Conservation (phyloP, 2,888 invertebrate species). For the Abrostola triplasia region DNA sequence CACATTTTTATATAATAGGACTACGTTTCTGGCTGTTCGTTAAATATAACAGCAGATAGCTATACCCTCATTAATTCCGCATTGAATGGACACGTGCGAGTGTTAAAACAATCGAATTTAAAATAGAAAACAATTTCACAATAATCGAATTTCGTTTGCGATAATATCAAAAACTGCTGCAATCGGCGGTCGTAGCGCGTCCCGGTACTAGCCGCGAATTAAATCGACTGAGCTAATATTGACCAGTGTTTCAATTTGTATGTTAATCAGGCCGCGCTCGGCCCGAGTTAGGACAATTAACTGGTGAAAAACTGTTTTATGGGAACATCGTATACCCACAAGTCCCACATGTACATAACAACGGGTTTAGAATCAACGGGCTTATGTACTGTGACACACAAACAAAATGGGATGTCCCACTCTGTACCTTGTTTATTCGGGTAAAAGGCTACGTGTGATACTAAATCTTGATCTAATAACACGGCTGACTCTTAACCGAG, state of each 20-base stretch:
- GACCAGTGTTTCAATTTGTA: conserved; percentile 70
- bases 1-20: too few species aligned
- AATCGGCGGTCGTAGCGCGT: conserved; percentile 13
- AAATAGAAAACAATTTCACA: conserved; percentile 27
- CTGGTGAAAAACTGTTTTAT: conserved; percentile 46
- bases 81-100: neutral
- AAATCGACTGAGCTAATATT: conserved; percentile 68
- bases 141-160: conserved; percentile 33
- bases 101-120: conserved; percentile 5
- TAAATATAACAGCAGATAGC: too few species aligned
- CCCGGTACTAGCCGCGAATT: conserved; percentile 36
- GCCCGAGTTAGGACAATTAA: conserved; percentile 50
- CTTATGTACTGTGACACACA: conserved; percentile 39
- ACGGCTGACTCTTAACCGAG: too few species aligned
- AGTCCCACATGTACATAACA: conserved; percentile 18
- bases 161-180: conserved; percentile 43
- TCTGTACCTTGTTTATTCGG: conserved; percentile 34
- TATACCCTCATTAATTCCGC: neutral
- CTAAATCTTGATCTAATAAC: too few species aligned
- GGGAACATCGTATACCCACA: conserved; percentile 14
- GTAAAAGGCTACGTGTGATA: conserved; percentile 18
- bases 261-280: conserved; percentile 60
- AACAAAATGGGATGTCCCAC: conserved; percentile 29
- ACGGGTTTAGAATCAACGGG: conserved; percentile 14
- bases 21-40: too few species aligned